Evolutionary conservation across 2,888 invertebrate genomes (phyloP).

Genomic region (Rhagophthalmus giganteus): DNA sequence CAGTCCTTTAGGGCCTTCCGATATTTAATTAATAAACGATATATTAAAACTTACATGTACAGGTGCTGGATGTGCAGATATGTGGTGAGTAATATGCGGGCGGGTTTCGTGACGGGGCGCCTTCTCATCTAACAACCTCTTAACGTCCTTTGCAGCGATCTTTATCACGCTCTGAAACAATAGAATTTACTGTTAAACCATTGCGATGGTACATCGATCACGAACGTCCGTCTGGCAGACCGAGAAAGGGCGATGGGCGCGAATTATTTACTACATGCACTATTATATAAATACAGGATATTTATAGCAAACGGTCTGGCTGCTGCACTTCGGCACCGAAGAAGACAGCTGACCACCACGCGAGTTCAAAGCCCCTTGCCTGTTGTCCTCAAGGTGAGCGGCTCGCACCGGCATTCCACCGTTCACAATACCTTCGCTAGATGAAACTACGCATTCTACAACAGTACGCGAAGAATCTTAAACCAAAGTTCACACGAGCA

Average conservation of each 20-base stretch:
- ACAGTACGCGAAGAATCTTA: slow-evolving; percentile 9
- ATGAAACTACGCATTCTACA: slow-evolving; percentile 20
- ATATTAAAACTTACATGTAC: slow-evolving; percentile 48
- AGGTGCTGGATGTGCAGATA: slow-evolving; percentile 53
- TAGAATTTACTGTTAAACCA: slow-evolving; percentile 31
- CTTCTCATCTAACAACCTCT: slow-evolving; percentile 62
- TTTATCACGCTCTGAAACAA: slow-evolving; percentile 58
- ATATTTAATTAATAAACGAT: too few species aligned
- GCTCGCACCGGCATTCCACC: slow-evolving; percentile 35
- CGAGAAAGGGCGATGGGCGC: slow-evolving; percentile 4
- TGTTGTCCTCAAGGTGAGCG: slow-evolving; percentile 43
- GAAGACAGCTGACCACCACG: slow-evolving; percentile 30
- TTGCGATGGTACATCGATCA: slow-evolving; percentile 12
- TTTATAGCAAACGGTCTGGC: slow-evolving; percentile 13
- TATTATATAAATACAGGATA: too few species aligned
- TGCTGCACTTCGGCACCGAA: slow-evolving; percentile 16
- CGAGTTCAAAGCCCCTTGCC: slow-evolving; percentile 38
- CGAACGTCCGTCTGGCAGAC: slow-evolving; percentile 7
- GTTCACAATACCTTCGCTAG: slow-evolving; percentile 30
- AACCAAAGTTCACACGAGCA: slow-evolving; percentile 18
- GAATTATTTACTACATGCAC: too few species aligned
- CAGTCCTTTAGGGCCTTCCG: too few species aligned
- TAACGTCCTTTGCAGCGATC: slow-evolving; percentile 62
- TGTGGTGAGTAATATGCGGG: slow-evolving; percentile 61
- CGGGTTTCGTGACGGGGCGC: slow-evolving; percentile 63